These are phyloP conservation scores for Zelleria hepariella DNA, from an alignment of 2,888 invertebrate species.

Conservation along the genomic window DNA sequence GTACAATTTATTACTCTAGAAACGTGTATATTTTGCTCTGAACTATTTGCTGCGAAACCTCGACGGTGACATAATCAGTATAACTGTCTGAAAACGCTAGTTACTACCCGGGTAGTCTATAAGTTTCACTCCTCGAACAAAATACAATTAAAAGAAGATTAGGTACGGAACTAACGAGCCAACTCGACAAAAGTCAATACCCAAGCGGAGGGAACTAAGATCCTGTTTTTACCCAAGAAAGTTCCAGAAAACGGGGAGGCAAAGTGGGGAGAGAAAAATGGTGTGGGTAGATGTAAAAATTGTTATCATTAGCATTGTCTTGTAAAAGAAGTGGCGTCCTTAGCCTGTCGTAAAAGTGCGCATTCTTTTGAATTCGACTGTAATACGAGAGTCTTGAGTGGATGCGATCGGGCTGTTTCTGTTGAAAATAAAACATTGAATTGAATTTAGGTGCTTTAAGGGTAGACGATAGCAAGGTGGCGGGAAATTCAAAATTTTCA, in stretches of 20 bases:
- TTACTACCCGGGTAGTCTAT: not conserved
- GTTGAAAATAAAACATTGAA: too few species aligned
- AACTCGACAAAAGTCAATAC: not conserved
- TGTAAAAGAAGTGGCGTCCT: slow-evolving; percentile 28
- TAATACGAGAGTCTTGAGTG: slow-evolving; percentile 14
- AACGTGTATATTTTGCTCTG: too few species aligned
- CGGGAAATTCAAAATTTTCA: too few species aligned
- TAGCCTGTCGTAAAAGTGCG: slow-evolving; percentile 29
- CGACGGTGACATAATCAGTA: too few species aligned
- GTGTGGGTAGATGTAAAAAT: slow-evolving; percentile 26
- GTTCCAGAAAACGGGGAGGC: not conserved
- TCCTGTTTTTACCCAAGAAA: not conserved
- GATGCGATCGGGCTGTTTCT: slow-evolving; percentile 12
- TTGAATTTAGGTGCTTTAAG: too few species aligned
- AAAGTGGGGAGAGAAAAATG: slow-evolving; percentile 13
- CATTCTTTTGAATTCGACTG: slow-evolving; percentile 25
- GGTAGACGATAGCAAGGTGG: too few species aligned
- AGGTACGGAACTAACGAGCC: slow-evolving; percentile 1
- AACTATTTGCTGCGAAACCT: too few species aligned
- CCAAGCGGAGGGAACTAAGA: not conserved
- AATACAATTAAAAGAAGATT: not conserved
- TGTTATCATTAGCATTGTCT: slow-evolving; percentile 39
- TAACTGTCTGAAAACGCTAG: not conserved
- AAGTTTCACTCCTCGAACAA: not conserved
- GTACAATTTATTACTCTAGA: too few species aligned